Percentiles rank a stretch among this genome's conserved stretches.
Evolutionary conservation across 2,113 vertebrate species (phyloP).

Genomic region (Plestiodon gilberti): DNA sequence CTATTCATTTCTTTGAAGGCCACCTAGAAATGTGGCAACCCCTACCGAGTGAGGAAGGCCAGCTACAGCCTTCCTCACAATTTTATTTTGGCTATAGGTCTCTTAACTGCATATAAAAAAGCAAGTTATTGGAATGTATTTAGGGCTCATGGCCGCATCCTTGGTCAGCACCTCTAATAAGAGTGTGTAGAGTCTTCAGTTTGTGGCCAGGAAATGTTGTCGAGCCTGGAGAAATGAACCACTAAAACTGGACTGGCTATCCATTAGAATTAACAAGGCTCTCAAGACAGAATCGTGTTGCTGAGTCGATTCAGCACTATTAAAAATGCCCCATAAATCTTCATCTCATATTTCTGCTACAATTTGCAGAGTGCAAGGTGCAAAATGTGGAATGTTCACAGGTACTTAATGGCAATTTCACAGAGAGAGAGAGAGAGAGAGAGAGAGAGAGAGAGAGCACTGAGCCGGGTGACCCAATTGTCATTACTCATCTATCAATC

Average conservation of each 20-base stretch:
- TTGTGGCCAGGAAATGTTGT: not conserved
- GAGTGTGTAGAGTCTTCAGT: not conserved
- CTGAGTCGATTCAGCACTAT: not conserved
- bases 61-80: no score
- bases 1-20: no score
- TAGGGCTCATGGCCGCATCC: not conserved
- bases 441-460: no score
- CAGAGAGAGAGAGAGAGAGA: not conserved
- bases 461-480: no score
- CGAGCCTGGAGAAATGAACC: not conserved
- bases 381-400: conserved; percentile 18
- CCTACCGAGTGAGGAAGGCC: no score
- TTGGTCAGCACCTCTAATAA: not conserved
- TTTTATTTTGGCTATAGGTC: not conserved
- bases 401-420: conserved; percentile 26
- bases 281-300: not conserved
- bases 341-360: not conserved
- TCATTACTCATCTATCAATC: conserved; percentile 38
- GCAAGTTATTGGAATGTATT: not conserved
- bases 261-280: not conserved
- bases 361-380: not conserved
- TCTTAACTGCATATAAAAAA: not conserved
- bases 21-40: no score
- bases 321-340: conserved; percentile 5
- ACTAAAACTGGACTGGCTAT: not conserved